phyloP scores from a whole-genome alignment of 2,113 vertebrate genomes.

The Felis catus region F.catus_Fca126_mat1.0 CM031416.1:87259001-87259500 shows the following conservation, averaged over 20 bases:
- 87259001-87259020: slow-evolving; percentile 93
- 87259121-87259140: slow-evolving; percentile 81
- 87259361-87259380: slow-evolving; percentile 80
- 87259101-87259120: slow-evolving; percentile 78
- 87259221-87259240: slow-evolving; percentile 83
- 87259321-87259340: slow-evolving; percentile 84
- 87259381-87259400: slow-evolving; percentile 82
- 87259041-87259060: slow-evolving; percentile 75
- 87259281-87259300: slow-evolving; percentile 81
- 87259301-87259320: slow-evolving; percentile 87
- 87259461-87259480: slow-evolving; percentile 86
- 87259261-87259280: slow-evolving; percentile 82
- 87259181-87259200: slow-evolving; percentile 80
- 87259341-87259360: slow-evolving; percentile 88
- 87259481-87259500: slow-evolving; percentile 73
- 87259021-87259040: slow-evolving; percentile 89
- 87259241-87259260: slow-evolving; percentile 84
- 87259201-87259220: slow-evolving; percentile 81
- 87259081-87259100: slow-evolving; percentile 84
- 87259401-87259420: slow-evolving; percentile 85
- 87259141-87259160: slow-evolving; percentile 64
- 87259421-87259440: slow-evolving; percentile 81
- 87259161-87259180: slow-evolving; percentile 86
- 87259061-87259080: slow-evolving; percentile 84
- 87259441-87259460: slow-evolving; percentile 80